A percentile compares a stretch with the other conserved stretches of the same genome.
These are phyloP conservation scores for Cryptocephalus primarius DNA, from an alignment of 2,888 invertebrate species.

Conservation along the genomic window DNA sequence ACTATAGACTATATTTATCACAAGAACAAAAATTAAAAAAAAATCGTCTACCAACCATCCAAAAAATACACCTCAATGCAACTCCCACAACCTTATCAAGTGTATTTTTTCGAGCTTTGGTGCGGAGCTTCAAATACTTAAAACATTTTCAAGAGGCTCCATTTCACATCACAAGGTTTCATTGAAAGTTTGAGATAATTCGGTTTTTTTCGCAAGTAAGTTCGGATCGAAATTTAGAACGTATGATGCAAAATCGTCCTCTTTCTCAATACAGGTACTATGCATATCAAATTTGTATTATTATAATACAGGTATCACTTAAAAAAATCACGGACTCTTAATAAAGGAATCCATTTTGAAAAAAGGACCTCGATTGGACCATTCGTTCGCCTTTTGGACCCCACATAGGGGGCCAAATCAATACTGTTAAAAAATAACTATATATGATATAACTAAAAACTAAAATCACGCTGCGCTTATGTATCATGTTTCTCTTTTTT, in stretches of 20 bases:
- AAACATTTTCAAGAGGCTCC: neutral
- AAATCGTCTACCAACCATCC: neutral
- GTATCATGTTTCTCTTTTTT: constrained; percentile 15
- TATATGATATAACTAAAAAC: constrained; percentile 18
- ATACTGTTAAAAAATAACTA: constrained; percentile 15
- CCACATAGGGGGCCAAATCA: constrained; percentile 9
- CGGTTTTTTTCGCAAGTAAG: no score
- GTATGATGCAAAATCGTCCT: constrained; percentile 5
- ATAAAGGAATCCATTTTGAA: constrained; percentile 10
- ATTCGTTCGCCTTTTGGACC: constrained; percentile 12
- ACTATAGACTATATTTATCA: constrained; percentile 17
- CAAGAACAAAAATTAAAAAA: constrained; percentile 14
- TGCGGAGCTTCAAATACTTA: neutral
- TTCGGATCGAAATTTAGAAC: neutral
- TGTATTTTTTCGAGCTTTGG: constrained; percentile 1
- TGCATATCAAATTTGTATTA: constrained; percentile 25
- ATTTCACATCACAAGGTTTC: neutral
- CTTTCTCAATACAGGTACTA: constrained; percentile 28
- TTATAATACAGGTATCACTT: constrained; percentile 25
- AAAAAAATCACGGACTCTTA: constrained; percentile 18
- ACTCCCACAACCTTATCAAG: constrained; percentile 1
- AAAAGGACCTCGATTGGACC: constrained; percentile 13
- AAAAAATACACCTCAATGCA: neutral
- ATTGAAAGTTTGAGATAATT: no score
- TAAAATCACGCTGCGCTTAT: constrained; percentile 30